Base-by-base conservation (phyloP, 2,888 invertebrate species). In the Helicoverpa assulta region DNA sequence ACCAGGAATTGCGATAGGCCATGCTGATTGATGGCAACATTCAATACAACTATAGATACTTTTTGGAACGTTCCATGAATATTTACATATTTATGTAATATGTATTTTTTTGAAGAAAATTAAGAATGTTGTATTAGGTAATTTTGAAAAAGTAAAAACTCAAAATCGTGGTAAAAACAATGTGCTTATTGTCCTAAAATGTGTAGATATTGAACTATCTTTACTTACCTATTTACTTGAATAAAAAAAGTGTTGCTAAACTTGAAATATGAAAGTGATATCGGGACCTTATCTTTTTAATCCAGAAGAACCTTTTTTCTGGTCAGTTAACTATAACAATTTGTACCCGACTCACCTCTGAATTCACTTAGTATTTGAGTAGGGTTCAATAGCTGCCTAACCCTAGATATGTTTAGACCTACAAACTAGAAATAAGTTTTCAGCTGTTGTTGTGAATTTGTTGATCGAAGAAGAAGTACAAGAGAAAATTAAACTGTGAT, bases 1-100 rank as follows among this genome's bases (percentile, higher is more conserved):
- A 16, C 51, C 43, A 16, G 43, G 52, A 56, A 56, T 65, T 57
- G 33, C 56, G 43, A 73, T 56, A 73, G 29, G 21, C 8, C 26
- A 12, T 14, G 40, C 33, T 56, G 66, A 73, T 73, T 70, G 70
- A 65, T 73, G 50, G 51, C 1, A 18, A 8, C n/a, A 47, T 54
- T 47, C 37, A 12, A 40, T 54, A 40, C 12, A 50, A 8, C 12
- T 40, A 8, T 53, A 1, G 26, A 8, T 71, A 53, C 43, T 52
- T 70, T 47, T 40, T 40, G 4, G 40, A 16, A n/a, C 47, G 12
- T n/a, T n/a, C 6, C 0, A 47, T 16, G n/a, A 47, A 47, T 47
- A 40, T 14, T 4, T 33, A 10, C 8, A 7, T 7, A 21, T 21
- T 1, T 33, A 33, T 10, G 10, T 33, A 14, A 4, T 40, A 2